Evolutionary conservation across 2,888 invertebrate genomes (phyloP), one percentile per base, ranked within the genome.

Genomic region (Nomada ferruginata): DNA sequence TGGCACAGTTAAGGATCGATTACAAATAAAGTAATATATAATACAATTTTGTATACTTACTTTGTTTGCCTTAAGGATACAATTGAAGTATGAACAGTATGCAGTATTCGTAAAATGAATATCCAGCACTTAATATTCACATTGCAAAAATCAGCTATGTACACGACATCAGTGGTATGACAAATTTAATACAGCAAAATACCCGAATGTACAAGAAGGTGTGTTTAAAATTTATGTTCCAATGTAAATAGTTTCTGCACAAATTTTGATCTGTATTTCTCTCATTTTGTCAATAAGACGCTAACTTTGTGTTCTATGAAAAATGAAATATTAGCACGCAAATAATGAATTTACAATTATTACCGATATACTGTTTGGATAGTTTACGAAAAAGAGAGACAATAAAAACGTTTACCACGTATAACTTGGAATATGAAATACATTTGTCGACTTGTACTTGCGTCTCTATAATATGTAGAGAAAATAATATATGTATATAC

Each of bases 11-110:
- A 20, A 57, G 10, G 10, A 42, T 68, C 68, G n/a, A 26, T 2
- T 29, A 63, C 36, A 36, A 36, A 7, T 26, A 47, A 63, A 63
- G 18, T 52, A 66, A 13, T 23, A 47, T 44, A 52, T 23, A 20
- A 52, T n/a, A 63, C 57, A 65, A 29, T n/a, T 59, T 52, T 52
- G 36, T 23, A 73, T 80, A 80, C 79, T 80, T 80, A 80, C 79
- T 71, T 50, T 63, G 50, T 57, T 26, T 15, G n/a, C 47, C 3
- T 15, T 47, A 47, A 47, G 47, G 11, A 47, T 47, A 47, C 47
- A 47, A 64, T 47, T 13, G 23, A 64, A 64, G 44, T 47, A 44
- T 26, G 18, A 61, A 29, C 0, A 47, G 44, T 52, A 60, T 13
- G 13, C 18, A 29, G 60, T 15, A 18, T 26, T 63, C 52, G 9